Evolutionary conservation across 2,113 vertebrate genomes (phyloP), one percentile per base, ranked within the genome.

Genomic region (Falcunculus frontatus): DNA sequence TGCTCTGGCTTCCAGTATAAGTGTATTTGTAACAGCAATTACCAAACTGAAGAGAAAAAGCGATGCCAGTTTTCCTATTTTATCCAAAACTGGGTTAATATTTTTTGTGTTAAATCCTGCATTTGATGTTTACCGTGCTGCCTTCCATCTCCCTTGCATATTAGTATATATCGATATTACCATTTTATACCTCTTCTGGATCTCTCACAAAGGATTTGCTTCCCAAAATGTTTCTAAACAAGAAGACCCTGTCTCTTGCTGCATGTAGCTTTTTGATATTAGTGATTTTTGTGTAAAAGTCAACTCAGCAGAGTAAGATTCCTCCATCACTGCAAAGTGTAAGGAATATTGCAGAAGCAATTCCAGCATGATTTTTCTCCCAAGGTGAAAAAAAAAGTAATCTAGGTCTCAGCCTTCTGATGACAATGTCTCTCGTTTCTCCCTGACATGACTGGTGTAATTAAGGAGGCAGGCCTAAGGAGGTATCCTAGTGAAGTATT

Each of bases 371-470:
- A 13, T 23, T 86, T 69, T 64, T 69, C 18, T 90, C 17, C 29
- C 7, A 35, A 25, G 18, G 16, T 52, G 35, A 60, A 70, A 33
- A 52, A 21, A 32, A 50, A 21, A 30, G 49, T 12, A 52, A 44
- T 30, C 0, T 0, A 23, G 47, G 15, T 32, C 32, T 84, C 1
- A 0, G 16, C 12, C 4, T 35, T 65, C 4, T 76, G 42, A 20
- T 49, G 62, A 3, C 7, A 10, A 4, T 32, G 10, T 41, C 17
- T 22, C 8, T 55, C 1, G 1, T 23, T 64, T 75, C 68, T 30
- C 20, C 55, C 37, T 84, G 33, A 3, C 16, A 12, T 46, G 27
- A 33, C 16, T 57, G 19, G 7, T 67, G 11, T 44, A 64, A 60
- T 68, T 64, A 80, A 62, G 47, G n/a, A 69, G 81, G 35, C 27